phyloP scores from a whole-genome alignment of 2,888 invertebrate genomes.

The Patella depressa region DNA sequence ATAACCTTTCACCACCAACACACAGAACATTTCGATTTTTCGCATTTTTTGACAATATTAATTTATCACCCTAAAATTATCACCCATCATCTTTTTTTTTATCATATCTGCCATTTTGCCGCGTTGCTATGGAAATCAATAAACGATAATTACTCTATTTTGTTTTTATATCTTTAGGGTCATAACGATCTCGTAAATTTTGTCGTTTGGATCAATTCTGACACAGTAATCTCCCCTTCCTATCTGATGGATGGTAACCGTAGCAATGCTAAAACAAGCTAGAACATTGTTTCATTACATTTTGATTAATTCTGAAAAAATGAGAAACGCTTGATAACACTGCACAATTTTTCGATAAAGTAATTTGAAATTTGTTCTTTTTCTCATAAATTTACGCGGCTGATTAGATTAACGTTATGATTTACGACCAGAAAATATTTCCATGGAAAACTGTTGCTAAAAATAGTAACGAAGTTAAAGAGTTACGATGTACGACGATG shows the following conservation, averaged over 20 bases:
- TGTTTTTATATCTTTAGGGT: conserved; percentile 2
- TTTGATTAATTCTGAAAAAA: conserved; percentile 9
- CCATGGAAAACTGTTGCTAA: too few relatives aligned
- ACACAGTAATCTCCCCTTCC: conserved; percentile 7
- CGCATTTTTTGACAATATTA: too few relatives aligned
- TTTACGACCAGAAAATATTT: not conserved
- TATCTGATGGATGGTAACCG: conserved; percentile 10
- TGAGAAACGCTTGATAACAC: not conserved
- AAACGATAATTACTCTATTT: conserved; percentile 10
- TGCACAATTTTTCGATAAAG: conserved; percentile 8
- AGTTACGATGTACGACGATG: too few relatives aligned
- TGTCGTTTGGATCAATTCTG: conserved; percentile 9
- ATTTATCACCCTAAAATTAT: too few relatives aligned
- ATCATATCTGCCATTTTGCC: not conserved
- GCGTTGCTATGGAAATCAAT: conserved; percentile 6
- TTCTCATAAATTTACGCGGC: conserved; percentile 5
- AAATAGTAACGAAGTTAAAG: too few relatives aligned
- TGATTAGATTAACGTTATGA: conserved; percentile 9
- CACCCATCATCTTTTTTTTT: too few relatives aligned
- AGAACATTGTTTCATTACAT: conserved; percentile 11
- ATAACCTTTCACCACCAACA: too few relatives aligned
- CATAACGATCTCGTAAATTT: not conserved
- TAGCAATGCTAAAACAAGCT: not conserved
- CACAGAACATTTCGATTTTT: too few relatives aligned
- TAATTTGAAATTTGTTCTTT: conserved; percentile 9